Evolutionary conservation across 2,888 invertebrate genomes (phyloP).

Genomic region (Acrocyrtus sp.): DNA sequence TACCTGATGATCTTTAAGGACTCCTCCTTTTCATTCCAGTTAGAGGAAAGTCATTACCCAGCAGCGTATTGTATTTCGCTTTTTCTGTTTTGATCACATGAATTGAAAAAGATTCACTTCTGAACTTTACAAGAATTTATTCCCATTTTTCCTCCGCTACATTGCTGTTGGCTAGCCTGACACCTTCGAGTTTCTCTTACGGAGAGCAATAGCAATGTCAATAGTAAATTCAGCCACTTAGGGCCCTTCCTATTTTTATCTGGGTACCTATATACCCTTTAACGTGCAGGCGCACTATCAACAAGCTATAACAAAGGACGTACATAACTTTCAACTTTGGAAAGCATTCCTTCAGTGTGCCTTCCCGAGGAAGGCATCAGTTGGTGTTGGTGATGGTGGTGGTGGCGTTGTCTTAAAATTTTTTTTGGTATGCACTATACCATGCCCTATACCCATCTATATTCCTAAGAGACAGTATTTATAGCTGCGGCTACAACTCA

Average conservation of each 20-base stretch:
- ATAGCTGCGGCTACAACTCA: too few species aligned
- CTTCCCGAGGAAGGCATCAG: too few species aligned
- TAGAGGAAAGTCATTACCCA: not conserved
- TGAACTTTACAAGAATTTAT: slow-evolving; percentile 26
- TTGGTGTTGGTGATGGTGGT: slow-evolving; percentile 4
- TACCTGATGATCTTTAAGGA: slow-evolving; percentile 38
- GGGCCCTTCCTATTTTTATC: not conserved
- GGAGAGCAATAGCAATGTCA: too few species aligned
- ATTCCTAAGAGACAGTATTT: too few species aligned
- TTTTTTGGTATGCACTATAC: too few species aligned
- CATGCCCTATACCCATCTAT: too few species aligned
- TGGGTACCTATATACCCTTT: not conserved
- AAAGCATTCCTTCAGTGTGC: slow-evolving; percentile 31
- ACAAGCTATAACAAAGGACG: slow-evolving; percentile 21
- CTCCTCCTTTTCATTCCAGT: slow-evolving; percentile 34
- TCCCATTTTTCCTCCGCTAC: not conserved
- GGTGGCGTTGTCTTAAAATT: slow-evolving; percentile 27
- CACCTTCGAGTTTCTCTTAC: slow-evolving; percentile 20
- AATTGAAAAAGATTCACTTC: slow-evolving; percentile 26
- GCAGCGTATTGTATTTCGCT: not conserved
- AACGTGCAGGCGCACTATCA: not conserved
- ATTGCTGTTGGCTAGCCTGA: slow-evolving; percentile 12
- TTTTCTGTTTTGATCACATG: not conserved
- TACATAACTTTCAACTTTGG: slow-evolving; percentile 25
- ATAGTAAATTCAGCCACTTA: too few species aligned